A percentile compares a stretch with the other conserved stretches of the same genome.
phyloP scores from a whole-genome alignment of 2,797 vertebrate genomes.

The Zalophus californianus region DNA sequence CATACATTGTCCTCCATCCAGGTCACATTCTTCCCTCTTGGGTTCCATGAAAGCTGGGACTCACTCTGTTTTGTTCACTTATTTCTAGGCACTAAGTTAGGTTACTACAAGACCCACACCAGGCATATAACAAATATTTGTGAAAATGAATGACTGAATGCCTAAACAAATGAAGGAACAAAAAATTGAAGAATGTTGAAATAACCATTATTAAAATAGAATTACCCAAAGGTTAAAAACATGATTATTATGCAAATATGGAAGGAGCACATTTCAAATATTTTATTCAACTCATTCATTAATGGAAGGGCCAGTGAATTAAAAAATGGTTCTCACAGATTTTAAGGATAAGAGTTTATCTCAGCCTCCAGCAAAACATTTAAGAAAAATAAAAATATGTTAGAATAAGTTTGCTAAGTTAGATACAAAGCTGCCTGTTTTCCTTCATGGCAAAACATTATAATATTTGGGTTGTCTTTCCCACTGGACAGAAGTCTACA shows the following conservation, averaged over 20 bases:
- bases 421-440: neutral
- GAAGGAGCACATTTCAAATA: neutral
- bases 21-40: neutral
- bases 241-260: neutral
- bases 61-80: neutral
- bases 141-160: neutral
- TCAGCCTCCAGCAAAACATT: neutral
- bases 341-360: constrained; percentile 9
- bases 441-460: neutral
- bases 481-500: neutral
- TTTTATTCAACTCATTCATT: neutral
- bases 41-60: neutral
- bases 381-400: neutral
- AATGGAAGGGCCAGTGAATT: neutral
- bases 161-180: neutral
- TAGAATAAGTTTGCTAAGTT: constrained; percentile 11
- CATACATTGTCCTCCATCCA: neutral
- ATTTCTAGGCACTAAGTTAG: neutral
- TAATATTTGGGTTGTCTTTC: neutral
- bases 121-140: neutral
- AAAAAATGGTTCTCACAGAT: neutral
- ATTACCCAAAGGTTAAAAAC: neutral
- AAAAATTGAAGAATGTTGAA: neutral
- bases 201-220: neutral
- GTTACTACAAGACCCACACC: neutral